Evolutionary conservation across 2,113 vertebrate genomes (phyloP).

Genomic region (Platichthys flesus): DNA sequence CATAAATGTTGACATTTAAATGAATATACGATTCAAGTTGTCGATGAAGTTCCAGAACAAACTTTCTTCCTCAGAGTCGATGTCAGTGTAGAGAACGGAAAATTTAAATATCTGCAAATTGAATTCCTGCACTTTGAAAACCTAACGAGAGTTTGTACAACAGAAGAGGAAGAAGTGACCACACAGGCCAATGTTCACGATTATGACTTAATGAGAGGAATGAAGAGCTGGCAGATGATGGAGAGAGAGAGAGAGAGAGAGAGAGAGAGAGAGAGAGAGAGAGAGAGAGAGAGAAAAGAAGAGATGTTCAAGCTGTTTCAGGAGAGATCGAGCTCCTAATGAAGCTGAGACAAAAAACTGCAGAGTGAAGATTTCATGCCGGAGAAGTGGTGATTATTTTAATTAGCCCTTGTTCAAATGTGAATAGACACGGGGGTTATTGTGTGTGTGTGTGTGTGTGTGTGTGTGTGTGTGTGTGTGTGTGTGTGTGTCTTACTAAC

Average conservation of each 20-base stretch:
- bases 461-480: conserved; percentile 15
- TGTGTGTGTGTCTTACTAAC: conserved; percentile 16
- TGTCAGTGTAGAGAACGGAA: rapidly evolving
- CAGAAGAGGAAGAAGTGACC: neutral
- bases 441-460: conserved; percentile 11
- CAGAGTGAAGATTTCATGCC: conserved; percentile 33
- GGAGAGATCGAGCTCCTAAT: conserved; percentile 26
- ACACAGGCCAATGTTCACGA: conserved; percentile 5
- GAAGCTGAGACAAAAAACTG: conserved; percentile 44
- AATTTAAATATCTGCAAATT: neutral
- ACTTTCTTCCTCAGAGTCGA: neutral
- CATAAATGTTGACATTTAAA: too few relatives aligned
- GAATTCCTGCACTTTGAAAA: neutral
- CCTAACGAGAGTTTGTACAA: neutral
- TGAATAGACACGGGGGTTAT: conserved; percentile 34
- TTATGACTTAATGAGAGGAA: conserved; percentile 22
- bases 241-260: conserved; percentile 11
- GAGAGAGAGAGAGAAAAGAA: neutral
- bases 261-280: conserved; percentile 8
- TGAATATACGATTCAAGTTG: neutral
- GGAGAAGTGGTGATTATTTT: conserved; percentile 76
- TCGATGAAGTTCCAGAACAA: neutral
- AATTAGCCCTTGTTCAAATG: conserved; percentile 75
- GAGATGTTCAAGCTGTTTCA: too few relatives aligned
- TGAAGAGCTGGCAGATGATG: neutral